These are phyloP conservation scores for Myiothlypis coronata DNA, from an alignment of 2,797 vertebrate genomes.

Conservation along the genomic window DNA sequence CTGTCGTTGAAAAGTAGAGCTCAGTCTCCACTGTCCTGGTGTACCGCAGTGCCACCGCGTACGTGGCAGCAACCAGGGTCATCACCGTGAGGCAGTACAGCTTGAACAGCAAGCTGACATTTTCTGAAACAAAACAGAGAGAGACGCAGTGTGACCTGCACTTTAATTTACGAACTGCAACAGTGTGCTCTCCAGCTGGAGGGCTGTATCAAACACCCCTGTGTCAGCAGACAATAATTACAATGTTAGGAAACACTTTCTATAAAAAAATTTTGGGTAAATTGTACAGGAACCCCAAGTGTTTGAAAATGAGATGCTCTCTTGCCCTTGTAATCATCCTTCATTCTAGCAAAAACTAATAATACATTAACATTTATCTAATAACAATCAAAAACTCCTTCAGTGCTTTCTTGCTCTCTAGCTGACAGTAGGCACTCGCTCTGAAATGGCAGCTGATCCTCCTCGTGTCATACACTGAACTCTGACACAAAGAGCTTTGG, in stretches of 20 bases:
- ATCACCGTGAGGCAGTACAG: slow-evolving; percentile 94
- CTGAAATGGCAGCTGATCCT: neutral
- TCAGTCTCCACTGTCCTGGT: slow-evolving; percentile 83
- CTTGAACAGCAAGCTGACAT: slow-evolving; percentile 88
- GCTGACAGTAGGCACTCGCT: rapidly evolving
- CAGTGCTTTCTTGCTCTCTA: neutral
- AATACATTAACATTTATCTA: neutral
- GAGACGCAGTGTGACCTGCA: neutral
- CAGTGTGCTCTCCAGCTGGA: neutral
- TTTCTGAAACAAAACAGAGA: slow-evolving; percentile 76
- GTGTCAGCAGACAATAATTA: neutral
- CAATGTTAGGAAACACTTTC: neutral
- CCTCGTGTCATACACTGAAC: rapidly evolving
- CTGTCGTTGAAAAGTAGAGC: slow-evolving; percentile 92
- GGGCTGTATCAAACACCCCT: neutral
- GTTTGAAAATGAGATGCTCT: neutral
- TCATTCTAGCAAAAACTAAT: neutral
- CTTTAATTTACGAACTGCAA: neutral
- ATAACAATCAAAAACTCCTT: neutral
- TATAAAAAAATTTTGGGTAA: neutral
- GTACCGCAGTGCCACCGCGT: slow-evolving; percentile 87
- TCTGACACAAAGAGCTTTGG: neutral
- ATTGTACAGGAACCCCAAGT: neutral
- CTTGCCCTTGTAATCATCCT: neutral
- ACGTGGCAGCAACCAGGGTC: slow-evolving; percentile 92